Conservation (phyloP, 2,113 vertebrate species). For the Alexandromys fortis region DNA sequence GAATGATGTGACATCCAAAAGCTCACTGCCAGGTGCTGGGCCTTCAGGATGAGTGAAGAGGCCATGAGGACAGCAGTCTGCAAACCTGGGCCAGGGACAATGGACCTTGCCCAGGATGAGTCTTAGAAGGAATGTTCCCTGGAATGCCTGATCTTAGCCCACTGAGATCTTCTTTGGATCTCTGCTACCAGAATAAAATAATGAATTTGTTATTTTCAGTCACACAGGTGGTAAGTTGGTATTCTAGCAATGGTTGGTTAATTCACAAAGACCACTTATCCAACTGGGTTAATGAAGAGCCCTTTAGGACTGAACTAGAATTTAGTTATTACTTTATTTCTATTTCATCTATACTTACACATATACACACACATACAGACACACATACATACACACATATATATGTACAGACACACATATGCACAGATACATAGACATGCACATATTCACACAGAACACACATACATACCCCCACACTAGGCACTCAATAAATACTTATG, state of each 20-base stretch:
- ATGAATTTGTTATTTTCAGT: slow-evolving; percentile 18
- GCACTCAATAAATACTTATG: background rate
- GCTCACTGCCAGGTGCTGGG: background rate
- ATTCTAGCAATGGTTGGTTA: slow-evolving; percentile 4
- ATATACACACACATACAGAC: background rate
- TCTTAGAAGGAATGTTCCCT: background rate
- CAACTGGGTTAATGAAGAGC: background rate
- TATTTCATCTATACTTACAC: background rate
- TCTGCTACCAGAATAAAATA: slow-evolving; percentile 4
- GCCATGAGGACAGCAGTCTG: background rate
- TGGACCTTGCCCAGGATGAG: background rate
- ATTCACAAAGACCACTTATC: background rate
- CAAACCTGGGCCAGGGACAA: background rate
- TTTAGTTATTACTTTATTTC: background rate
- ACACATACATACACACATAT: background rate
- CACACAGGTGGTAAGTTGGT: background rate
- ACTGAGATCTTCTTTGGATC: background rate
- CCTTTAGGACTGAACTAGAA: background rate
- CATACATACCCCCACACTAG: background rate
- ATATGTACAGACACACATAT: background rate
- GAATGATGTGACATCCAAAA: background rate
- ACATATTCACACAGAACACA: background rate
- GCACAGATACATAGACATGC: background rate
- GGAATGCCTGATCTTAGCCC: background rate
- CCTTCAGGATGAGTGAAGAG: background rate